Evolutionary conservation across 2,888 invertebrate genomes (phyloP), one percentile per base, ranked within the genome.

Genomic region (Pimpla rufipes): DNA sequence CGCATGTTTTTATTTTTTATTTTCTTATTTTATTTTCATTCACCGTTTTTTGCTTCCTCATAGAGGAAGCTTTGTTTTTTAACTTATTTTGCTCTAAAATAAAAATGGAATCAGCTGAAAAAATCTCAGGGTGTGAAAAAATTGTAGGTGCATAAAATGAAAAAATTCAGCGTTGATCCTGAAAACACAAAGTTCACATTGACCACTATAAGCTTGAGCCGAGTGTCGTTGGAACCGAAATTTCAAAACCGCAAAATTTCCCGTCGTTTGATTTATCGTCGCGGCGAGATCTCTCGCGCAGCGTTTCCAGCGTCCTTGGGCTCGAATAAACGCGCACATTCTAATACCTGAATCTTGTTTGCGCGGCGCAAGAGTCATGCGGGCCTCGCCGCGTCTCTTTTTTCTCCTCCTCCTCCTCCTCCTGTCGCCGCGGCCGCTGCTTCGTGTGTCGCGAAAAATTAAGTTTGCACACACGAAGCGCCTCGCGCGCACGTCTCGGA

Each of bases 251-350:
- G 76, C 75, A 79, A 45, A 71, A 83, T 66, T 59, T 79, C 45
- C 71, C 6, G 21, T 7, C 18, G 2, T 16, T 64, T 16, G 18
- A 62, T 52, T 10, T 3, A 76, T 67, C 64, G 21, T 13, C 29
- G 29, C 29, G 5, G 6, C 35, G 18, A 37, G 21, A 76, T 76
- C n/a, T n/a, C n/a, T n/a, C 75, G 40, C 45, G 45, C 4, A 50
- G 47, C 73, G 67, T 67, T 80, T 68, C n/a, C 76, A 79, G 52
- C 62, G 80, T 77, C 83, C 80, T 83, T 83, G 83, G 80, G 62
- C 67, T 83, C 42, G 62, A 83, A 83, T 79, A 79, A 83, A 83
- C 62, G 80, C 77, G 80, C 79, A 80, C 80, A 77, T 83, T 83
- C 77, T 80, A 80, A 80, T 73, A 77, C 73, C 80, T 77, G 80